phyloP scores from a whole-genome alignment of 2,888 invertebrate genomes.

The Dryococelus australis region DNA sequence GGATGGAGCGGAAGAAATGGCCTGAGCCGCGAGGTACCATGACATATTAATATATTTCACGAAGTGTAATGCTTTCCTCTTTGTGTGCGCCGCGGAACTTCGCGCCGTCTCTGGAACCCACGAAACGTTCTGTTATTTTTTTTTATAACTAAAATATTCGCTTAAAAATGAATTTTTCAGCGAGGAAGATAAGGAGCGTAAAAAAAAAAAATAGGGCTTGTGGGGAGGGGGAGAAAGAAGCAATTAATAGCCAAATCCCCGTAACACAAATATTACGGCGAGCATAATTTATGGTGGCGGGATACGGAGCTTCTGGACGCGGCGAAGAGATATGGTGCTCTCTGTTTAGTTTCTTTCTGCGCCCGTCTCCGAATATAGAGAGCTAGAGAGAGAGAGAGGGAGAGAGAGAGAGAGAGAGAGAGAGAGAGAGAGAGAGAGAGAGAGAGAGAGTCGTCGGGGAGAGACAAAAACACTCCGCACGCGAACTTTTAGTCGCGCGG shows the following conservation, averaged over 20 bases:
- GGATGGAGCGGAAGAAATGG: background rate
- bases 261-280: constrained; percentile 38
- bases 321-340: background rate
- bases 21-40: background rate
- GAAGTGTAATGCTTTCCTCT: background rate
- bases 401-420: background rate
- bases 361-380: background rate
- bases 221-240: constrained; percentile 38
- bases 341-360: constrained; percentile 3
- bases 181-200: constrained; percentile 34
- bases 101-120: background rate
- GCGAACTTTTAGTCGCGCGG: background rate
- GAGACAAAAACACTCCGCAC: background rate
- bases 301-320: constrained; percentile 8
- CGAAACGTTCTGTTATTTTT: background rate
- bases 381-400: too few species aligned
- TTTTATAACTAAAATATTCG: constrained; percentile 37
- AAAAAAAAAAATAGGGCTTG: background rate
- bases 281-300: constrained; percentile 39
- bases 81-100: background rate
- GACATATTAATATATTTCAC: background rate
- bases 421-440: too few species aligned
- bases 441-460: too few species aligned
- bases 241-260: constrained; percentile 41
- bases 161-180: constrained; percentile 38